Percentiles rank a stretch among this genome's conserved stretches.
Evolutionary conservation across 2,113 vertebrate genomes (phyloP).

Genomic region (Antechinus flavipes): DNA sequence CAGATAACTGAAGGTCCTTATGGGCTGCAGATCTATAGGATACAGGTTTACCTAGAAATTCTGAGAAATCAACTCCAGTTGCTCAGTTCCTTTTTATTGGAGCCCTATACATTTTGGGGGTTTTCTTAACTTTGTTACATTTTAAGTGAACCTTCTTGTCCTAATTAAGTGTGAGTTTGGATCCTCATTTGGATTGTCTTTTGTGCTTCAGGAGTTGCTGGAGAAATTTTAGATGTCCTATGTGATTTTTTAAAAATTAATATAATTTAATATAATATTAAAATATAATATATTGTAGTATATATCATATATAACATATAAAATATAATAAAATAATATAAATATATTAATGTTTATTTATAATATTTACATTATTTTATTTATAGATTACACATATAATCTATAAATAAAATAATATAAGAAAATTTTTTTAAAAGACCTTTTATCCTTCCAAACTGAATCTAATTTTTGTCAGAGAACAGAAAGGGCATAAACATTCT

Average conservation of each 20-base stretch:
- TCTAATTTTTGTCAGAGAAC: background rate
- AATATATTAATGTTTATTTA: no score
- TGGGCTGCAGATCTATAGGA: background rate
- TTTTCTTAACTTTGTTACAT: background rate
- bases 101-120: background rate
- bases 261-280: no score
- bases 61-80: background rate
- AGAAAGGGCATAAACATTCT: background rate
- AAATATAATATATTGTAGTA: no score
- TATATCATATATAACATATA: no score
- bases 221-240: background rate
- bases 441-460: background rate
- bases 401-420: no score
- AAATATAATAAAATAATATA: no score
- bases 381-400: no score
- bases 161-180: background rate
- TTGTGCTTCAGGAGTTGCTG: background rate
- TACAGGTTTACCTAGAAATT: background rate
- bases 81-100: background rate
- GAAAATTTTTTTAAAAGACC: background rate
- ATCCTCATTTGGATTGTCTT: background rate
- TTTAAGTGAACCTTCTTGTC: background rate
- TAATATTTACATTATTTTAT: no score
- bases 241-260: background rate
- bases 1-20: background rate